Conservation (phyloP, 2,797 vertebrate species). For the Channa striata region DNA sequence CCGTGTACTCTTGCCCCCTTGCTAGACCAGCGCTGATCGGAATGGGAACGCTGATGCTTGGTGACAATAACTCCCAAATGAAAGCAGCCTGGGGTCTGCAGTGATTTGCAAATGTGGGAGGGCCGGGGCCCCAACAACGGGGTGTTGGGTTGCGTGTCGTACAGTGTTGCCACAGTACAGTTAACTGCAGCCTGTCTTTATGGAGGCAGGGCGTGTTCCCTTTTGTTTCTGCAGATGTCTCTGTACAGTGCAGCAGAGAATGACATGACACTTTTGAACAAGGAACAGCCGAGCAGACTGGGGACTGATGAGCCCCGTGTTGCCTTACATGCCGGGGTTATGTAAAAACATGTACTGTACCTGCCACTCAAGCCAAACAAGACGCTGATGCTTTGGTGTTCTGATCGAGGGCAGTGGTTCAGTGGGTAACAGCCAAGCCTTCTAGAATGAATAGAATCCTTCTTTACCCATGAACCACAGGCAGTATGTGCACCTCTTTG, state of each 20-base stretch:
- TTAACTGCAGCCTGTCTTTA: slow-evolving; percentile 17
- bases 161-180: slow-evolving; percentile 19
- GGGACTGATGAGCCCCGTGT: slow-evolving; percentile 63
- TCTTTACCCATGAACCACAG: slow-evolving; percentile 8
- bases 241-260: slow-evolving; percentile 34
- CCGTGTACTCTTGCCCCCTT: slow-evolving; percentile 58
- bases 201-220: not conserved
- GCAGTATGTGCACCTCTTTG: not conserved
- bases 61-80: slow-evolving; percentile 80
- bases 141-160: slow-evolving; percentile 8
- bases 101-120: slow-evolving; percentile 31
- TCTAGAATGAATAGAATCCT: slow-evolving; percentile 15
- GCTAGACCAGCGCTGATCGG: slow-evolving; percentile 58
- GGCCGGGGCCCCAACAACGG: not conserved
- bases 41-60: slow-evolving; percentile 69
- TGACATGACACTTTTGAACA: slow-evolving; percentile 32
- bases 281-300: slow-evolving; percentile 36
- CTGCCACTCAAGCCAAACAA: slow-evolving; percentile 62
- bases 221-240: slow-evolving; percentile 20
- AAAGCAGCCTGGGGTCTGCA: slow-evolving; percentile 67
- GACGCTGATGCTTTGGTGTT: slow-evolving; percentile 44
- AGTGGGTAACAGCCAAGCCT: slow-evolving; percentile 53
- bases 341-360: slow-evolving; percentile 58
- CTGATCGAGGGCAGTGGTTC: slow-evolving; percentile 67
- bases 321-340: slow-evolving; percentile 59